Percentiles rank a stretch among this genome's conserved stretches.
These are phyloP conservation scores for Platynereis dumerilii DNA, from an alignment of 2,888 invertebrate genomes.

Conservation along the genomic window DNA sequence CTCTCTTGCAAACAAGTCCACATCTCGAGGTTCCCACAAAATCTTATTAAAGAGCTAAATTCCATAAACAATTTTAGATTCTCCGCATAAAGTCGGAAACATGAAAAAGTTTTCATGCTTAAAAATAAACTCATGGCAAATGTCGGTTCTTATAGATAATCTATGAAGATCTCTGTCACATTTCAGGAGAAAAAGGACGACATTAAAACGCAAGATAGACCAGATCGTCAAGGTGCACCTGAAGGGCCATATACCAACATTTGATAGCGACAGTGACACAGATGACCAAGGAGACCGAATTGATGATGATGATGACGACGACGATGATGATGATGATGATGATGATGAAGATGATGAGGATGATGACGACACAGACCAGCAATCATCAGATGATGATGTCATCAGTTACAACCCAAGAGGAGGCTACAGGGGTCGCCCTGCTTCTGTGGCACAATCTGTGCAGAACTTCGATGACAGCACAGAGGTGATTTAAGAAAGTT, in stretches of 20 bases:
- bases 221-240: constrained; percentile 43
- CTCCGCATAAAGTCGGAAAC: no score
- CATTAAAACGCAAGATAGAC: constrained; percentile 42
- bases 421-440: neutral
- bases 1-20: no score
- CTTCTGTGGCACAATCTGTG: neutral
- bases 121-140: no score
- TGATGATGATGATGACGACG: constrained; percentile 24
- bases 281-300: constrained; percentile 2
- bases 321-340: constrained; percentile 18
- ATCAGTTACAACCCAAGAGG: neutral
- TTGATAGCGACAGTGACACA: constrained; percentile 37
- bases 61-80: no score
- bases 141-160: no score
- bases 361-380: constrained; percentile 14
- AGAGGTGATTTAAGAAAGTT: no score
- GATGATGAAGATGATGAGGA: constrained; percentile 19
- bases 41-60: no score
- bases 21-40: no score
- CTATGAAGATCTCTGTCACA: no score
- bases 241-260: constrained; percentile 39
- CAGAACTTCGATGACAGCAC: neutral
- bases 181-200: neutral
- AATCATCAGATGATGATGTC: neutral
- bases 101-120: neutral